Base-by-base conservation (phyloP, 2,888 invertebrate genomes). In the Morpho helenor region DNA sequence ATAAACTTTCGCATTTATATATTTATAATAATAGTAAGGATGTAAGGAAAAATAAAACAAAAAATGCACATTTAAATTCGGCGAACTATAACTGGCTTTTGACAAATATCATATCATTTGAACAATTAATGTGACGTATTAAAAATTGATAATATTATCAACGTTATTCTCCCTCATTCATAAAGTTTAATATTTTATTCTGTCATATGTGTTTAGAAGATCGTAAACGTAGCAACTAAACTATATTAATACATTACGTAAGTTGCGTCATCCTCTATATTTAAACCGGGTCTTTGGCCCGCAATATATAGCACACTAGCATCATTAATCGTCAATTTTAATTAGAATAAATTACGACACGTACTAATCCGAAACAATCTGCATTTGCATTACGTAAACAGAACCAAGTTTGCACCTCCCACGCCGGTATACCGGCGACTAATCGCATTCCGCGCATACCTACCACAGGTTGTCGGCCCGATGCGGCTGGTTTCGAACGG, bases 361-460 rank as follows among this genome's bases (percentile, higher is more conserved):
- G 8, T 52, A 44, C 48, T 43, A 55, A 31, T 31, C 31, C 31
- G 31, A 31, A 31, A 52, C 70, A 72, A 76, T 76, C 72, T 72
- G 80, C 77, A 74, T 75, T 69, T 75, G 74, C 73, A 71, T 68
- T 69, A 70, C 53, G 68, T 74, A 74, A 79, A 75, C 72, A 72
- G 72, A 69, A 68, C 71, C 70, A 68, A 69, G 70, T 78, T 79
- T 77, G 79, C 77, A 77, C 84, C 83, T 83, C 86, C 87, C 82
- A 85, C 87, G 82, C 80, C 75, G 74, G 77, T 77, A 73, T 78
- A 76, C 76, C 76, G 82, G 75, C 77, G 74, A 76, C 79, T 82
- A 82, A 78, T 82, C 82, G 79, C 88, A 88, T 89, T 86, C 87
- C 83, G 71, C 75, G 77, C 86, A 87, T 88, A 79, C 68, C 80